A percentile compares a stretch with the other conserved stretches of the same genome.
Conservation (phyloP, 2,888 invertebrate species). For the Dione vanillae region DNA sequence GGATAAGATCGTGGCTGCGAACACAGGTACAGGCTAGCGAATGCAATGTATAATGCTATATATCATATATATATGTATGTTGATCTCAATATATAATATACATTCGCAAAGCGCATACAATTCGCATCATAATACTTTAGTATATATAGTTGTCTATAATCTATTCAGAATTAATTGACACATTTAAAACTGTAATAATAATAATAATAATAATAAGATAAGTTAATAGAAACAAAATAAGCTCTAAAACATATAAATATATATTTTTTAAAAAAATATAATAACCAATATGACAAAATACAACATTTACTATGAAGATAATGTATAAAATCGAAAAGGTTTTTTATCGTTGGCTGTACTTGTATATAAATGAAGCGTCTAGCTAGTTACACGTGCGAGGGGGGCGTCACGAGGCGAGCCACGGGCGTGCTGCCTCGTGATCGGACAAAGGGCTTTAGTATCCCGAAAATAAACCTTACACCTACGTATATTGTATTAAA, state of each 20-base stretch:
- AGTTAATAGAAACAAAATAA: neutral
- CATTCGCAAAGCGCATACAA: slow-evolving; percentile 30
- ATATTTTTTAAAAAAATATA: neutral
- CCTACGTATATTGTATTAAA: neutral
- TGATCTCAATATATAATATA: slow-evolving; percentile 4
- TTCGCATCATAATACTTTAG: slow-evolving; percentile 11
- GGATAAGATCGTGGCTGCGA: slow-evolving; percentile 29
- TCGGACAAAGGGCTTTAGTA: slow-evolving; percentile 18
- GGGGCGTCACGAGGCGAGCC: slow-evolving; percentile 45
- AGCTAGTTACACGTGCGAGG: slow-evolving; percentile 35
- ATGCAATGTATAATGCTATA: slow-evolving; percentile 28
- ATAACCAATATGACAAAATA: neutral
- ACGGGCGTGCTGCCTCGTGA: slow-evolving; percentile 45
- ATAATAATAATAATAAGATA: neutral
- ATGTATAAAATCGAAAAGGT: slow-evolving; percentile 2
- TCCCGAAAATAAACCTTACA: slow-evolving; percentile 13
- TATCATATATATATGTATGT: slow-evolving; percentile 8
- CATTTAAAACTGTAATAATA: neutral
- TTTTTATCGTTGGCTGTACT: slow-evolving; percentile 4
- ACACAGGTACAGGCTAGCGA: slow-evolving; percentile 34
- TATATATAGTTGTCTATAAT: too few species aligned
- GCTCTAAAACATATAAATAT: neutral
- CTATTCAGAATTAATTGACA: neutral
- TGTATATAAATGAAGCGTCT: slow-evolving; percentile 21
- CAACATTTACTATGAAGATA: slow-evolving; percentile 9